Percentiles rank a stretch among this genome's conserved stretches.
phyloP scores from a whole-genome alignment of 2,888 invertebrate species.

The Ptilodon capucinus region DNA sequence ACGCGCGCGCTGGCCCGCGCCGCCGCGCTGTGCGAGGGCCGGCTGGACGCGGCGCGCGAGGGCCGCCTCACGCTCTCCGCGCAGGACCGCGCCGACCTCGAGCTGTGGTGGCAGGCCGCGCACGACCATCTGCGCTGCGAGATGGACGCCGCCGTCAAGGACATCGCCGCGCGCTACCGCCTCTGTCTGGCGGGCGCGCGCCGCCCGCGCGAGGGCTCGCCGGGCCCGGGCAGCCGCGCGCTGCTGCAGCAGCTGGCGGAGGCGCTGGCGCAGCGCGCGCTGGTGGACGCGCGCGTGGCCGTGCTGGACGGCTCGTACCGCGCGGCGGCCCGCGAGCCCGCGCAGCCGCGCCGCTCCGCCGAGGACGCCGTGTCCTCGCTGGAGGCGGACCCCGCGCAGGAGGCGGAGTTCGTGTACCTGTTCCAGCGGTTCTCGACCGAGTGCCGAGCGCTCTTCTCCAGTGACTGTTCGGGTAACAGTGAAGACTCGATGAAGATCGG shows the following conservation, averaged over 20 bases:
- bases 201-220: conserved; percentile 59
- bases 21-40: conserved; percentile 86
- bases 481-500: conserved; percentile 81
- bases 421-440: conserved; percentile 85
- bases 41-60: conserved; percentile 78
- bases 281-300: conserved; percentile 89
- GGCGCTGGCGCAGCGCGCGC: conserved; percentile 54
- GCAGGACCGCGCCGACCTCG: conserved; percentile 86
- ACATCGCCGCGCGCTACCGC: conserved; percentile 86
- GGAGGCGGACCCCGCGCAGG: conserved; percentile 82
- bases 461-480: conserved; percentile 81
- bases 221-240: conserved; percentile 49
- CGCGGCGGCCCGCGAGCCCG: conserved; percentile 40
- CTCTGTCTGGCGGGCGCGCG: conserved; percentile 76
- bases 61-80: conserved; percentile 85
- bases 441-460: conserved; percentile 83
- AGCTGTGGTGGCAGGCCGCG: conserved; percentile 89
- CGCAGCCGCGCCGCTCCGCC: conserved; percentile 41
- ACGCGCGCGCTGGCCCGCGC: conserved; percentile 88
- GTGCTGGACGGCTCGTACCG: conserved; percentile 84
- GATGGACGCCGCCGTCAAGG: conserved; percentile 87
- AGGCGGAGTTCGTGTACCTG: conserved; percentile 86
- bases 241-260: conserved; percentile 48
- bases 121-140: conserved; percentile 87
- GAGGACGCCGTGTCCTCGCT: conserved; percentile 71